phyloP scores from a whole-genome alignment of 2,113 vertebrate genomes.

The Hypomesus transpacificus region DNA sequence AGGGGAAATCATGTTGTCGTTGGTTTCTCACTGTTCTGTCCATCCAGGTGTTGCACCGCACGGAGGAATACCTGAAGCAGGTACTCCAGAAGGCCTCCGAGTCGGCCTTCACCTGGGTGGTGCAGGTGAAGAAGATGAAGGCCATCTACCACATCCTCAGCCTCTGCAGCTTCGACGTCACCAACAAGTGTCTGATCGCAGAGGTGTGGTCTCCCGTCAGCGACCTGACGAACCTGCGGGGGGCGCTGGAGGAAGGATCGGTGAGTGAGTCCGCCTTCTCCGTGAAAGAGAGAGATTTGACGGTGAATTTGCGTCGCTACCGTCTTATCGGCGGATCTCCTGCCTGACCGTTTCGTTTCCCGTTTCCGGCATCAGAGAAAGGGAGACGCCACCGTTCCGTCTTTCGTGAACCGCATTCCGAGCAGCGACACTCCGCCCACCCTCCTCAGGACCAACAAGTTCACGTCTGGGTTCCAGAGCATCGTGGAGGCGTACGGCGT shows the following conservation, averaged over 20 bases:
- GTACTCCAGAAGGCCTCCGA: constrained; percentile 90
- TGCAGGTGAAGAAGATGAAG: constrained; percentile 98
- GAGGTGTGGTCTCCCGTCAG: constrained; percentile 95
- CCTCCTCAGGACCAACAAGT: constrained; percentile 90
- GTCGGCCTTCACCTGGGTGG: constrained; percentile 81
- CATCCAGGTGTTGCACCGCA: constrained; percentile 91
- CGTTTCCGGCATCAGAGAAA: constrained; percentile 73
- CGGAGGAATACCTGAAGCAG: constrained; percentile 91
- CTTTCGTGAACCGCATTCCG: constrained; percentile 93
- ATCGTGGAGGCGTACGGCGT: constrained; percentile 97
- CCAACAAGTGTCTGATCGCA: constrained; percentile 96
- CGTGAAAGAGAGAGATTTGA: background rate
- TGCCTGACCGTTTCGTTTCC: background rate
- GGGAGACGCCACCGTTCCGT: constrained; percentile 86
- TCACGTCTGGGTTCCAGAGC: constrained; percentile 93
- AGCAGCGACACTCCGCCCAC: constrained; percentile 86
- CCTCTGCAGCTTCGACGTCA: constrained; percentile 96
- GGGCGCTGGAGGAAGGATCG: constrained; percentile 88
- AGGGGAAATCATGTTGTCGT: too few species aligned
- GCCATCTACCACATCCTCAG: constrained; percentile 96
- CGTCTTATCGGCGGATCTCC: too few species aligned
- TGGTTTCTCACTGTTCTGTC: background rate
- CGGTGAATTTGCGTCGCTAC: background rate
- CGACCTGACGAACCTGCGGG: constrained; percentile 80
- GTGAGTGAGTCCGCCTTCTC: constrained; percentile 70